Conservation (phyloP, 2,113 vertebrate species). For the Leucoraja erinaceus region DNA sequence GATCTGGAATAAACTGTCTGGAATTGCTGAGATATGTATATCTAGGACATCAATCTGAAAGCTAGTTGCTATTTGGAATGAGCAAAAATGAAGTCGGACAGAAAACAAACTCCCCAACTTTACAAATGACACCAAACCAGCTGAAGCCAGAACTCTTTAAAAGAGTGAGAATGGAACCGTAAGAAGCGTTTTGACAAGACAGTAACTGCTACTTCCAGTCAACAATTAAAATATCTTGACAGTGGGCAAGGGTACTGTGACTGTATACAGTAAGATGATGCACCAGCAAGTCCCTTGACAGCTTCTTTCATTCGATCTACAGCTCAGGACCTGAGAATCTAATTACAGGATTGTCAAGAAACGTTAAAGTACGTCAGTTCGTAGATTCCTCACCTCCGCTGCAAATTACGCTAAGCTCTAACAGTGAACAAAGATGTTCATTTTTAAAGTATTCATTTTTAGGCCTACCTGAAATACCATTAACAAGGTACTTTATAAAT, state of each 20-base stretch:
- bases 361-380: neutral
- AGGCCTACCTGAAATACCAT: neutral
- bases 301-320: neutral
- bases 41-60: too few relatives aligned
- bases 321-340: neutral
- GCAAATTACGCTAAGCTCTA: neutral
- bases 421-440: too few relatives aligned
- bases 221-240: neutral
- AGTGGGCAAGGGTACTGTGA: neutral
- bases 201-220: neutral
- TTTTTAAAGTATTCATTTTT: neutral
- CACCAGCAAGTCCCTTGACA: neutral
- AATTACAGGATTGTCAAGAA: neutral
- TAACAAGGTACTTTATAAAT: neutral
- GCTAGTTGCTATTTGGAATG: too few relatives aligned
- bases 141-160: neutral
- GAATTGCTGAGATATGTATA: too few relatives aligned
- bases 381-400: neutral
- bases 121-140: neutral
- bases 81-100: neutral
- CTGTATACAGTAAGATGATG: neutral
- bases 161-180: neutral
- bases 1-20: too few relatives aligned
- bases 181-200: neutral
- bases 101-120: neutral